Conservation (phyloP, 2,888 invertebrate species). For the Brassicogethes aeneus region DNA sequence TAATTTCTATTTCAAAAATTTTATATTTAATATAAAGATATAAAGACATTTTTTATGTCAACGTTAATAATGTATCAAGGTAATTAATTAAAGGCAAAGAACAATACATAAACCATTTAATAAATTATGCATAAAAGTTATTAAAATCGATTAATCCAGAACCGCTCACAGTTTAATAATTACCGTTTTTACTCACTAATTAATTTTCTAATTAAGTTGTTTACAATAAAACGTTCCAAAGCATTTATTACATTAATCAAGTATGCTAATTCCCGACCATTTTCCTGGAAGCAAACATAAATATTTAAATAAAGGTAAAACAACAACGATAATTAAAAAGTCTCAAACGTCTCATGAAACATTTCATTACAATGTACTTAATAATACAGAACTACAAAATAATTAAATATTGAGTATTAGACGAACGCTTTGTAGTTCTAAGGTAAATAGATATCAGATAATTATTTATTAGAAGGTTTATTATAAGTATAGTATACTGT, state of each 20-base stretch:
- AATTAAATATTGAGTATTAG: not conserved
- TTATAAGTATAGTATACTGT: too few species aligned
- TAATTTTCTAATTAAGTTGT: slow-evolving; percentile 7
- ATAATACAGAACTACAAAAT: slow-evolving; percentile 1
- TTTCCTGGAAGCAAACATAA: slow-evolving; percentile 9
- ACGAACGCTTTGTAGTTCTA: too few species aligned
- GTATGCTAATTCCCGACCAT: slow-evolving; percentile 3
- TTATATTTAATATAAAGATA: too few species aligned
- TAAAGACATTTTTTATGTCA: too few species aligned
- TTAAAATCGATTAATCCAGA: not conserved
- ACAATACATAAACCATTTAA: not conserved
- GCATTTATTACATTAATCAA: slow-evolving; percentile 7
- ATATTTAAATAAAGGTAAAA: slow-evolving; percentile 8
- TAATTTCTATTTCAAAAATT: too few species aligned
- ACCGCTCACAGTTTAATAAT: too few species aligned
- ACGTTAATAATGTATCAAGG: too few species aligned
- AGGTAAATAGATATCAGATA: too few species aligned
- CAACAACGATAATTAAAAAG: slow-evolving; percentile 7
- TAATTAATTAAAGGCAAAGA: too few species aligned
- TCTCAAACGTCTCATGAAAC: slow-evolving; percentile 2
- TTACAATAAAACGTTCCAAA: slow-evolving; percentile 7
- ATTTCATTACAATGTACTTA: slow-evolving; percentile 5
- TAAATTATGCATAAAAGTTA: not conserved
- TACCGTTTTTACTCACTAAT: not conserved
- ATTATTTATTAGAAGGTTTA: too few species aligned